A percentile compares a stretch with the other conserved stretches of the same genome.
Conservation (phyloP, 2,888 invertebrate species). For the Pheosia gnoma region DNA sequence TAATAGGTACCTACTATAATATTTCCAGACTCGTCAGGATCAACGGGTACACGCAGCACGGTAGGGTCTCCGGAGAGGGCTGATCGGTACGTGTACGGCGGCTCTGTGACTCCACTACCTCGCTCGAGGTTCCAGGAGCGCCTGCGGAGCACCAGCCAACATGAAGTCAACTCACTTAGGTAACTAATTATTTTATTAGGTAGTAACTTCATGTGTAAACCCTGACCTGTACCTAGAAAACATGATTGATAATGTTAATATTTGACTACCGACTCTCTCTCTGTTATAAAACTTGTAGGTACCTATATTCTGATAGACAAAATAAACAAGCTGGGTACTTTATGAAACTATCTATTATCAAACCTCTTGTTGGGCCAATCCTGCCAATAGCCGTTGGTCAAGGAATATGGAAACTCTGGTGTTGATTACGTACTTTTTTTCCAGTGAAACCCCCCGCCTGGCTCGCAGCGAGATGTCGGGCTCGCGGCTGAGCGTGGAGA, state of each 20-base stretch:
- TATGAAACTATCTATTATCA: too few species aligned
- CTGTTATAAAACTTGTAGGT: too few species aligned
- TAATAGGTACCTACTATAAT: neutral
- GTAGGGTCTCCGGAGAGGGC: conserved; percentile 63
- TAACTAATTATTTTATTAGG: conserved; percentile 29
- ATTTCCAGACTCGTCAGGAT: conserved; percentile 58
- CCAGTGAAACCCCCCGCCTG: conserved; percentile 71
- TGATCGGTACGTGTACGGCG: conserved; percentile 81
- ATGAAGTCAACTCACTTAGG: conserved; percentile 70
- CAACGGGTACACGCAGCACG: conserved; percentile 60
- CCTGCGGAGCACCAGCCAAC: conserved; percentile 71
- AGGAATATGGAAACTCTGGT: too few species aligned
- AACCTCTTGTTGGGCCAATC: too few species aligned
- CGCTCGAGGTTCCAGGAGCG: conserved; percentile 81
- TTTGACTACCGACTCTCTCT: too few species aligned
- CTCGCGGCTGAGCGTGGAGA: conserved; percentile 83
- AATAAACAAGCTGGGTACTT: too few species aligned
- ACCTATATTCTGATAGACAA: too few species aligned
- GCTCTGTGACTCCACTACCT: conserved; percentile 83
- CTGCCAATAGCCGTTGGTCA: too few species aligned
- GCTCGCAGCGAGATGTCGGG: conserved; percentile 79
- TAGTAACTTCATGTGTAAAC: neutral
- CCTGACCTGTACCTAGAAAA: neutral
- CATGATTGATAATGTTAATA: too few species aligned
- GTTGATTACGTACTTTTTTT: conserved; percentile 12